A percentile compares a stretch with the other conserved stretches of the same genome.
phyloP scores from a whole-genome alignment of 2,113 vertebrate genomes.

The Spea bombifrons region DNA sequence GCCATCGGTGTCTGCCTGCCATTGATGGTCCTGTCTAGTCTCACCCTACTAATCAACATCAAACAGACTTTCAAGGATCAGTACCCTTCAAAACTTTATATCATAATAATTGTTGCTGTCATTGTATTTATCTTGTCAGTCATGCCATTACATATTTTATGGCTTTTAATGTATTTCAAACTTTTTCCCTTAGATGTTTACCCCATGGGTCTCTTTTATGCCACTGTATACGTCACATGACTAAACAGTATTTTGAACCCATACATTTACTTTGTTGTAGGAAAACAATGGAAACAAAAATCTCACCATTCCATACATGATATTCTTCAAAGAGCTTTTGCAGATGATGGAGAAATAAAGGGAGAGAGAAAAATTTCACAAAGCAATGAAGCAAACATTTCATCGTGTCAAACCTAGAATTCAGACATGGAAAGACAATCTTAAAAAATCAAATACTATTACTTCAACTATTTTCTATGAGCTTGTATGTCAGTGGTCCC shows the following conservation, averaged over 20 bases:
- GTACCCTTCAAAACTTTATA: background rate
- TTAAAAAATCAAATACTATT: too few species aligned
- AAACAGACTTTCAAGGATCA: constrained; percentile 21
- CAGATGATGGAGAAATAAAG: constrained; percentile 1
- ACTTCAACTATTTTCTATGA: too few species aligned
- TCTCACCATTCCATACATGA: constrained; percentile 9
- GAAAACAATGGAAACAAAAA: background rate
- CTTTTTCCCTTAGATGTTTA: background rate
- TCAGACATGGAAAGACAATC: too few species aligned
- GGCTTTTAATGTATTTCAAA: constrained; percentile 28
- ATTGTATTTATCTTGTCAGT: constrained; percentile 43
- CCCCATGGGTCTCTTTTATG: background rate
- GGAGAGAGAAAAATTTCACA: constrained; percentile 27
- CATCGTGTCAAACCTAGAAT: too few species aligned
- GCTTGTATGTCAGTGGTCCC: too few species aligned
- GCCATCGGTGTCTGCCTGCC: constrained; percentile 32
- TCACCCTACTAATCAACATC: constrained; percentile 47
- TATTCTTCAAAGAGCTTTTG: constrained; percentile 43
- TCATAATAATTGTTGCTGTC: constrained; percentile 31
- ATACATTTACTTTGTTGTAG: constrained; percentile 22
- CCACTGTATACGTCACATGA: constrained; percentile 41
- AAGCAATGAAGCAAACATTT: background rate
- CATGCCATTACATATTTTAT: constrained; percentile 5
- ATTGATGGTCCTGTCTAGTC: constrained; percentile 29
- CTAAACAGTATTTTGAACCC: constrained; percentile 32